Conservation (phyloP, 2,113 vertebrate species). For the Dascyllus trimaculatus region DNA sequence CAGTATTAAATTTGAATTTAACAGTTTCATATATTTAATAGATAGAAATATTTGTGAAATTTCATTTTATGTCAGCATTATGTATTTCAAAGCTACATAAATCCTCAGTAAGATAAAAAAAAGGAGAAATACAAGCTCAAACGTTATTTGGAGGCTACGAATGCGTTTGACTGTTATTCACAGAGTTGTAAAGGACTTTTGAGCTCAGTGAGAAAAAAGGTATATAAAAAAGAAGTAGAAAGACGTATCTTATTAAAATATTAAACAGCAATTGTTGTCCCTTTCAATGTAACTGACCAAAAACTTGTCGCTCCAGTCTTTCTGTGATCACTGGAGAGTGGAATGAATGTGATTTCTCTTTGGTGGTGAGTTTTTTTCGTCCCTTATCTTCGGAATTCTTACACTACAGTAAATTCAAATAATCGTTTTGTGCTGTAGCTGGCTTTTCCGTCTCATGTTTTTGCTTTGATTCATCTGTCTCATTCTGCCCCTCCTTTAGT, state of each 20-base stretch:
- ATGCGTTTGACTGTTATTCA: neutral
- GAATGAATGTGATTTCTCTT: conserved; percentile 13
- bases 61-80: too few relatives aligned
- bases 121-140: too few relatives aligned
- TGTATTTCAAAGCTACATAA: too few relatives aligned
- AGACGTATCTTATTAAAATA: conserved; percentile 23
- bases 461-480: conserved; percentile 55
- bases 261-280: conserved; percentile 20
- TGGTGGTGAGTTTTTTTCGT: neutral
- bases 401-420: conserved; percentile 38
- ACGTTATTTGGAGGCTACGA: neutral
- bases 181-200: neutral
- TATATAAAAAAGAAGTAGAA: conserved; percentile 10
- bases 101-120: neutral
- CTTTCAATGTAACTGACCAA: conserved; percentile 36
- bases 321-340: conserved; percentile 5
- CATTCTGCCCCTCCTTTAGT: conserved; percentile 30
- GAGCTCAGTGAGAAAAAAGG: neutral
- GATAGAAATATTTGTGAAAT: too few relatives aligned
- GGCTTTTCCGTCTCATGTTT: conserved; percentile 30
- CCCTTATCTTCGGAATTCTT: conserved; percentile 21
- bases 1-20: too few relatives aligned
- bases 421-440: conserved; percentile 6
- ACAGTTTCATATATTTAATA: too few relatives aligned
- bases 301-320: conserved; percentile 10